Percentiles rank a stretch among this genome's conserved stretches.
Conservation (phyloP, 2,888 invertebrate genomes). For the Charanyca ferruginea region DNA sequence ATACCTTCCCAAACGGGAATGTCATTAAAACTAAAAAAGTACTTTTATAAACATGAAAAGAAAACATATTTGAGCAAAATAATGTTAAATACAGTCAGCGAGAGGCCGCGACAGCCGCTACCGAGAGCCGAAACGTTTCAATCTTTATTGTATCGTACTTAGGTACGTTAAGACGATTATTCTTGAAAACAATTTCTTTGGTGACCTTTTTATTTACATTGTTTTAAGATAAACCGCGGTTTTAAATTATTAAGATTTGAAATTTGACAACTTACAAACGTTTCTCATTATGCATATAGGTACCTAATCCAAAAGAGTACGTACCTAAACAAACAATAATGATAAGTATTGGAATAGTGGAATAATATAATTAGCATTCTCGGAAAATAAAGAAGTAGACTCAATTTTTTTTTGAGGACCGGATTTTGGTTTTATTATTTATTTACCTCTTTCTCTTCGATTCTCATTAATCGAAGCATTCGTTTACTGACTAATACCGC, state of each 20-base stretch:
- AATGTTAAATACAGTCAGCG: slow-evolving; percentile 18
- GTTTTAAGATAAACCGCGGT: too few species aligned
- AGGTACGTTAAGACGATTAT: background rate
- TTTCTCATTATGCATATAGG: background rate
- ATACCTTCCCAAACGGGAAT: too few species aligned
- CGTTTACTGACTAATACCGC: background rate
- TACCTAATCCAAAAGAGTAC: too few species aligned
- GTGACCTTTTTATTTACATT: background rate
- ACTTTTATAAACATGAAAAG: too few species aligned
- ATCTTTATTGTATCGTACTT: slow-evolving; percentile 5
- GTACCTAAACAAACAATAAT: too few species aligned
- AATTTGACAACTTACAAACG: background rate
- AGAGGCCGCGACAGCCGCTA: slow-evolving; percentile 3
- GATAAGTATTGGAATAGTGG: background rate
- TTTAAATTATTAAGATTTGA: background rate
- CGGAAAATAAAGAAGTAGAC: background rate
- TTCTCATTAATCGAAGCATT: background rate
- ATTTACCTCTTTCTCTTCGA: too few species aligned
- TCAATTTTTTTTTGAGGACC: background rate
- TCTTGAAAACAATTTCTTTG: slow-evolving; percentile 4
- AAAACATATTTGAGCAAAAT: slow-evolving; percentile 21
- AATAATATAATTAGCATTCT: background rate
- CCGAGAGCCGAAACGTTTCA: slow-evolving; percentile 14
- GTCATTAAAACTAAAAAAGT: too few species aligned
- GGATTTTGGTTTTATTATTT: background rate